Conservation (phyloP, 2,113 vertebrate species). For the Cervus canadensis region DNA sequence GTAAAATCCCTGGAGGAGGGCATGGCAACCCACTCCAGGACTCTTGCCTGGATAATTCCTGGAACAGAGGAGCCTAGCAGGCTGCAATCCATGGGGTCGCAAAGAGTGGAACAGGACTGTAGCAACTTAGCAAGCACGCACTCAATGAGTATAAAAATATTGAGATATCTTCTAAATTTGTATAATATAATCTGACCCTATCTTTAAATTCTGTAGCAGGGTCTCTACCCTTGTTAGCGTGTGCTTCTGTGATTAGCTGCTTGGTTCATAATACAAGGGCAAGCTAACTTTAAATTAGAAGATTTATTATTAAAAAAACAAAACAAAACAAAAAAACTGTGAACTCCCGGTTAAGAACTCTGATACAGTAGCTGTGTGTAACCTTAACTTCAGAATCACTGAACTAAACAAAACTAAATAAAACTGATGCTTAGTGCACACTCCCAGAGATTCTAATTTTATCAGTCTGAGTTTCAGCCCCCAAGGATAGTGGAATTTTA, state of each 20-base stretch:
- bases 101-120: background rate
- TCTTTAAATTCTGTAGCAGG: background rate
- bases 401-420: background rate
- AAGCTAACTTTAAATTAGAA: background rate
- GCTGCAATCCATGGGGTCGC: background rate
- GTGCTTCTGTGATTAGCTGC: background rate
- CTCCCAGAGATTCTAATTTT: background rate
- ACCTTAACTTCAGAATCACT: background rate
- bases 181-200: background rate
- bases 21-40: background rate
- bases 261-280: background rate
- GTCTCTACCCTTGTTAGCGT: background rate
- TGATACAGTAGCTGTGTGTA: background rate
- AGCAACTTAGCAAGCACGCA: rapidly evolving
- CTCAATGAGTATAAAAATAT: background rate
- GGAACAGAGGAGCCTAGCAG: background rate
- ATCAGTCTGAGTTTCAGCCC: background rate
- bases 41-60: background rate
- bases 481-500: background rate
- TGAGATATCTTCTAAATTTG: background rate
- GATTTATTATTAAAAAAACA: background rate
- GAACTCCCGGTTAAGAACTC: background rate
- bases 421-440: rapidly evolving
- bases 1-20: background rate
- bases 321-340: rapidly evolving